Conservation (phyloP, 2,113 vertebrate genomes). For the Melanocharis versteri region DNA sequence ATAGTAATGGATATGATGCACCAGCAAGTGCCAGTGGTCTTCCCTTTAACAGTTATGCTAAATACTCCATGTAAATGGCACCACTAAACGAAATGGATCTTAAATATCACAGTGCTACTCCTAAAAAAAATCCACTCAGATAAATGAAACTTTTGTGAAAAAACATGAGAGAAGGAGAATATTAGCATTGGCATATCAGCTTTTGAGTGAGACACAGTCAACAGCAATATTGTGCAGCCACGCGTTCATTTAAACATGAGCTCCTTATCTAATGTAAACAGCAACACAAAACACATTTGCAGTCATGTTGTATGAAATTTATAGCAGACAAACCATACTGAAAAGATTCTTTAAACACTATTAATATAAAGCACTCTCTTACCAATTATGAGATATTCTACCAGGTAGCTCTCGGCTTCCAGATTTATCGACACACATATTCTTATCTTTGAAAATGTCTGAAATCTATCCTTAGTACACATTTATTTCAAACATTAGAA, state of each 20-base stretch:
- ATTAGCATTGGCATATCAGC: neutral
- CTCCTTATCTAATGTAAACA: conserved; percentile 6
- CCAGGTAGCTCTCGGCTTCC: neutral
- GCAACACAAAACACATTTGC: neutral
- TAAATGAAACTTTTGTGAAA: neutral
- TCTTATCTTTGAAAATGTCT: neutral
- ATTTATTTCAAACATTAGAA: conserved; percentile 36
- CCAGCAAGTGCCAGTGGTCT: neutral
- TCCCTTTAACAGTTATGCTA: neutral
- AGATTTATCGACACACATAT: neutral
- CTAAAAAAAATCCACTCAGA: neutral
- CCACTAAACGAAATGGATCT: neutral
- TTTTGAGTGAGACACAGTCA: neutral
- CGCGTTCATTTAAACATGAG: accelerated
- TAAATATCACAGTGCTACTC: neutral
- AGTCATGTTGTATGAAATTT: neutral
- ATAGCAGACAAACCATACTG: neutral
- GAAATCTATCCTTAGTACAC: neutral
- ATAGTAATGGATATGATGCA: neutral
- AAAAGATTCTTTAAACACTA: neutral
- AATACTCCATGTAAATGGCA: neutral
- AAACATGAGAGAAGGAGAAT: neutral
- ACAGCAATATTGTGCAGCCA: neutral
- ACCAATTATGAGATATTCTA: neutral
- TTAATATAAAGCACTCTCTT: neutral